Evolutionary conservation across 2,888 invertebrate genomes (phyloP), one percentile per base, ranked within the genome.

Genomic region (Aelia acuminata): DNA sequence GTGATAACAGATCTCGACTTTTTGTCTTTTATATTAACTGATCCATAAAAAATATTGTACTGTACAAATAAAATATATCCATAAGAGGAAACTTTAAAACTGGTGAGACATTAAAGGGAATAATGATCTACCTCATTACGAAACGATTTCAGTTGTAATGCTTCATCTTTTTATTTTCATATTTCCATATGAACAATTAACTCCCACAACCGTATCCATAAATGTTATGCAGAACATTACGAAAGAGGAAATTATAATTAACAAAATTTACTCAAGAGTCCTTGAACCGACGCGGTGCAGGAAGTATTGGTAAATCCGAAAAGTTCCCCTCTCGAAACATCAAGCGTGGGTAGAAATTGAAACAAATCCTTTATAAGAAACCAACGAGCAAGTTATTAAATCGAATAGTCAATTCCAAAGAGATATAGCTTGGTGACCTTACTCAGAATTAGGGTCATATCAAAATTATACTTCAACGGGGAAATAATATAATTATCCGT

Each of bases 181-280:
- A n/a, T 26, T 5, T 20, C 13, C 31, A 35, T 63, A 31, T 31
- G 26, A 18, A 26, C 43, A 26, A 49, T 31, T 26, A 85, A 31
- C 49, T 22, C 31, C 31, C 22, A 35, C 11, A 26, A 85, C 43
- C 85, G n/a, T 49, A 70, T 70, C 63, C 63, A 70, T 70, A 70
- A 18, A 70, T 35, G 57, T 57, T 26, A 57, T 57, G 57, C 57
- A 57, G n/a, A n/a, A 3, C 26, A 20, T 70, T 70, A 70, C 63
- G 63, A 70, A 70, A 70, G 35, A 31, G 63, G 63, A 70, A 70
- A 70, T 70, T 70, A 31, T 70, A 80, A 80, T 47, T 43, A 80
- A 20, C 20, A n/a, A 50, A 85, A 50, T 85, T 85, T 22, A 35
- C 85, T 43, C 35, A 85, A 31, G 85, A 22, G 53, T 85, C 85